Percentiles rank a stretch among this genome's conserved stretches.
Conservation (phyloP, 2,888 invertebrate genomes). For the Muscina levida region DNA sequence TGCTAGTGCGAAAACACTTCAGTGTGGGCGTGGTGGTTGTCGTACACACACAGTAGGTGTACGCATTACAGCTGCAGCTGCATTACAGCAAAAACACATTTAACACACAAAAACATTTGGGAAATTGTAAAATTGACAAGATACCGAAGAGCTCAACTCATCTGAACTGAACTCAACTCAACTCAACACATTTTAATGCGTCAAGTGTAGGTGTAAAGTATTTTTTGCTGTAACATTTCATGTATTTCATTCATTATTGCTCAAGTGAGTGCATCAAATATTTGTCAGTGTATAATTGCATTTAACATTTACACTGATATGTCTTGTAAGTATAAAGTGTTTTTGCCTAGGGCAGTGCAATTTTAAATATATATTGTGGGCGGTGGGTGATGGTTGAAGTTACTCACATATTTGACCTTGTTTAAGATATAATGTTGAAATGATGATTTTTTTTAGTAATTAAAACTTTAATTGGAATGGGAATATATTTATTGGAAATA, state of each 20-base stretch:
- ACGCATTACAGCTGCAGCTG: not conserved
- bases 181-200: constrained; percentile 45
- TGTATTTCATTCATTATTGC: constrained; percentile 33
- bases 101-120: not conserved
- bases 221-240: constrained; percentile 49
- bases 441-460: no score
- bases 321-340: no score
- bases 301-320: not conserved
- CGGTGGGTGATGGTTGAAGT: no score
- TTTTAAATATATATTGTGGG: no score
- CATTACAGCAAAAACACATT: constrained; percentile 29
- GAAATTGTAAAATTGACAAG: constrained; percentile 47
- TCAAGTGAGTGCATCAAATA: constrained; percentile 45
- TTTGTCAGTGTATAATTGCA: constrained; percentile 38
- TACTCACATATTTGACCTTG: no score
- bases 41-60: not conserved
- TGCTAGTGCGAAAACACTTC: not conserved
- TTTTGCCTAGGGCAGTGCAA: no score
- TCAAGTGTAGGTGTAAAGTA: constrained; percentile 42
- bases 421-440: no score
- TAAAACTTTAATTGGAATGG: no score
- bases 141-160: constrained; percentile 5
- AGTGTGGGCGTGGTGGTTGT: not conserved
- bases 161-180: not conserved
- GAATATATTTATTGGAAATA: no score